Percentiles rank a stretch among this genome's conserved stretches.
Evolutionary conservation across 2,797 vertebrate species (phyloP).

Genomic region (Channa striata): DNA sequence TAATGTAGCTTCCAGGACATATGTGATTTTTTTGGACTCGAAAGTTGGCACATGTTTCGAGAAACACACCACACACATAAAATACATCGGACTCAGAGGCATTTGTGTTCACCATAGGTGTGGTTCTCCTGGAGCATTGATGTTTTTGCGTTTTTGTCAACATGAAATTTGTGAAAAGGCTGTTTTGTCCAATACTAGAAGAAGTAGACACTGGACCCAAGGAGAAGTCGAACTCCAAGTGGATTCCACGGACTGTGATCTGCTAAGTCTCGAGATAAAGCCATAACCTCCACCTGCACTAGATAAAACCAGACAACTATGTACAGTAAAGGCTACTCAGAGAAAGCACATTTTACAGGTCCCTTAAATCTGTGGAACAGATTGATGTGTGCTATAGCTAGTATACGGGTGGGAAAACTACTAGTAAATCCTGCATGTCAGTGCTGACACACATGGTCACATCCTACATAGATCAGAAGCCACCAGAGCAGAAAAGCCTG

Average conservation of each 20-base stretch:
- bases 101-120: conserved; percentile 35
- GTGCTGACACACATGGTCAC: conserved; percentile 54
- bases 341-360: conserved; percentile 65
- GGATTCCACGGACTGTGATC: conserved; percentile 55
- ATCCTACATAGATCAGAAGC: conserved; percentile 45
- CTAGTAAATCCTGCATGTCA: conserved; percentile 65
- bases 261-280: conserved; percentile 60
- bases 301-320: conserved; percentile 55
- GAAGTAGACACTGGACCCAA: conserved; percentile 16
- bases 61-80: conserved; percentile 4
- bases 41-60: no score
- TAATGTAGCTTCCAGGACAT: not conserved
- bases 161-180: not conserved
- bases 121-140: conserved; percentile 6
- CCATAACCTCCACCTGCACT: conserved; percentile 42
- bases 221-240: conserved; percentile 35
- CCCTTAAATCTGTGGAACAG: conserved; percentile 61
- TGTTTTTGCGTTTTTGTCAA: conserved; percentile 1
- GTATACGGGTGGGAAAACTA: conserved; percentile 28
- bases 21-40: not conserved
- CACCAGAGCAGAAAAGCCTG: conserved; percentile 63
- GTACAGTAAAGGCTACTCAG: conserved; percentile 38
- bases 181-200: not conserved
- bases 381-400: conserved; percentile 38
- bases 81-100: not conserved